Evolutionary conservation across 1,140 invertebrate genomes (phyloP).

Genomic region (Drosophila insularis): DNA sequence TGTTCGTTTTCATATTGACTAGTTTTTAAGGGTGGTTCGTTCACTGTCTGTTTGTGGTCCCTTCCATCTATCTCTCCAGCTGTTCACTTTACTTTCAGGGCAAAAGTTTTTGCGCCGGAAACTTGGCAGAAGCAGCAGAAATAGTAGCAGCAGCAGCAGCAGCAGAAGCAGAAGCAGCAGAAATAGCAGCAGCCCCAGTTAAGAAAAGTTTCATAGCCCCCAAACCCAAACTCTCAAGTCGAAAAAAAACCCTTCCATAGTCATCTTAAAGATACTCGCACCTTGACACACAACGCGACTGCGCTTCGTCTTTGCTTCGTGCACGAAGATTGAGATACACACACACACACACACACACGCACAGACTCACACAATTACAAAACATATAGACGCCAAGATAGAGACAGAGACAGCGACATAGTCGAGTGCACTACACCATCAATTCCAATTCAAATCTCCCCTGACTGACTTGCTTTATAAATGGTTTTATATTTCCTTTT

Average conservation of each 20-base stretch:
- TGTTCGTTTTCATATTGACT: conserved; percentile 22
- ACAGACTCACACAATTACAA: conserved; percentile 16
- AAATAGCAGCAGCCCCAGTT: conserved; percentile 20
- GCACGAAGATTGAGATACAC: conserved; percentile 24
- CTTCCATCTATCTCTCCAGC: conserved; percentile 24
- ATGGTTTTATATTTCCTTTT: conserved; percentile 81
- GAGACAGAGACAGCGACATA: conserved; percentile 22
- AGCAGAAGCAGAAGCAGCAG: conserved; percentile 12
- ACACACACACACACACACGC: conserved; percentile 22
- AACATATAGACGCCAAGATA: conserved; percentile 23
- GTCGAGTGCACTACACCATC: conserved; percentile 76
- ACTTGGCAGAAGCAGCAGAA: conserved; percentile 55
- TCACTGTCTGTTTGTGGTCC: conserved; percentile 27
- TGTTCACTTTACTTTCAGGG: conserved; percentile 38
- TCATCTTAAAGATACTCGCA: conserved; percentile 70
- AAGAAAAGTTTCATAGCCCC: conserved; percentile 55
- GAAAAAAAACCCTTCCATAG: conserved; percentile 57
- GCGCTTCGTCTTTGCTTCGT: conserved; percentile 72
- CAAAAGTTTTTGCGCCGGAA: conserved; percentile 65
- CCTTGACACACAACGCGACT: conserved; percentile 70
- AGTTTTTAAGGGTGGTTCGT: conserved; percentile 69
- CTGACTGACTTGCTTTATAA: conserved; percentile 81
- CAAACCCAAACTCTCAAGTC: conserved; percentile 29
- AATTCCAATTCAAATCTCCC: conserved; percentile 80
- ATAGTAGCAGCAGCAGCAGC: conserved; percentile 18